Conservation (phyloP, 2,888 invertebrate species). For the Agrilus cyanescens region DNA sequence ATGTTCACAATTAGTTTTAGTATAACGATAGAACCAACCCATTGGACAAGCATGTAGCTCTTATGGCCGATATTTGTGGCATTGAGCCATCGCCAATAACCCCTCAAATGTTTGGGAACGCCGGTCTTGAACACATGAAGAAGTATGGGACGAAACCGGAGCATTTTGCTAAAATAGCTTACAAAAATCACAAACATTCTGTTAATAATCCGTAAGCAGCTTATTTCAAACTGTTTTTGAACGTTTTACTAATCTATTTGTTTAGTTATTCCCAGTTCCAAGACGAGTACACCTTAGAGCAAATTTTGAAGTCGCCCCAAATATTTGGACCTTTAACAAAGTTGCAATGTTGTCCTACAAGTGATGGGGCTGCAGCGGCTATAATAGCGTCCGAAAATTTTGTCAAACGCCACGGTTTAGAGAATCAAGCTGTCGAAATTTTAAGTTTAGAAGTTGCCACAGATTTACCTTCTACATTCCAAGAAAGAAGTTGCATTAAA, state of each 20-base stretch:
- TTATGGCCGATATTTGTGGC: constrained; percentile 75
- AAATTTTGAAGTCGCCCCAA: constrained; percentile 78
- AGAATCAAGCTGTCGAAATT: constrained; percentile 86
- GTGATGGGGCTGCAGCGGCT: constrained; percentile 94
- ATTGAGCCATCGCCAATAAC: constrained; percentile 76
- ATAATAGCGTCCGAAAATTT: constrained; percentile 86
- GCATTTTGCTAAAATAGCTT: constrained; percentile 95
- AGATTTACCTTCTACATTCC: constrained; percentile 77
- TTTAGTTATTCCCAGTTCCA: constrained; percentile 82
- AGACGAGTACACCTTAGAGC: constrained; percentile 80
- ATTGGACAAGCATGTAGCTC: constrained; percentile 73
- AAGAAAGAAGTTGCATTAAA: constrained; percentile 68
- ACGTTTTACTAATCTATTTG: constrained; percentile 9
- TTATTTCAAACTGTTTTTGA: constrained; percentile 4
- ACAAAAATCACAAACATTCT: constrained; percentile 96
- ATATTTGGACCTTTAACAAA: constrained; percentile 90
- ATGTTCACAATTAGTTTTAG: constrained; percentile 30
- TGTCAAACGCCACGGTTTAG: constrained; percentile 69
- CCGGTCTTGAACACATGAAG: constrained; percentile 90
- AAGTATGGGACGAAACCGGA: constrained; percentile 87
- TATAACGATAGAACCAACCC: constrained; percentile 78
- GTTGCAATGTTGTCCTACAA: constrained; percentile 95
- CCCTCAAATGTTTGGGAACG: constrained; percentile 94
- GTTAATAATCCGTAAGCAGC: constrained; percentile 77
- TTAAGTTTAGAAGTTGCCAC: constrained; percentile 95